Evolutionary conservation across 2,888 invertebrate species (phyloP).

Genomic region (Phalera bucephala): DNA sequence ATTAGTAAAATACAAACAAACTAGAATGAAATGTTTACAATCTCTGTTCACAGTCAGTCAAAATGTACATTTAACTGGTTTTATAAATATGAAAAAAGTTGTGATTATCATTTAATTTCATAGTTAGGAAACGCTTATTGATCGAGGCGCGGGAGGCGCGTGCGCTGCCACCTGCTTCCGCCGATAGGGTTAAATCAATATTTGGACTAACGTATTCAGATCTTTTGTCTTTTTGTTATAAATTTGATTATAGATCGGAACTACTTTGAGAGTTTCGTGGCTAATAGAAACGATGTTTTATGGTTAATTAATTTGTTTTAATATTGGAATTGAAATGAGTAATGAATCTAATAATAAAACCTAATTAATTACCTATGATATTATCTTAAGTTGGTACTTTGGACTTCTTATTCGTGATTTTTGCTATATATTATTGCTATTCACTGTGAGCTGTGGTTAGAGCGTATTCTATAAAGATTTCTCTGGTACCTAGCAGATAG

Average conservation of each 20-base stretch:
- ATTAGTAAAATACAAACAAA: too few relatives aligned
- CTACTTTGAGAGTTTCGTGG: constrained; percentile 15
- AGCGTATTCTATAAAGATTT: too few relatives aligned
- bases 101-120: constrained; percentile 83
- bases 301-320: too few relatives aligned
- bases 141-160: constrained; percentile 63
- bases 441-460: too few relatives aligned
- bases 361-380: too few relatives aligned
- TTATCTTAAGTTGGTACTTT: too few relatives aligned
- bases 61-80: constrained; percentile 72
- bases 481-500: too few relatives aligned
- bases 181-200: constrained; percentile 82
- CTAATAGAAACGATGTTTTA: neutral
- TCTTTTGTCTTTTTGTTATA: constrained; percentile 61
- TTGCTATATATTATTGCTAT: too few relatives aligned
- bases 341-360: too few relatives aligned
- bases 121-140: constrained; percentile 77
- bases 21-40: constrained; percentile 44
- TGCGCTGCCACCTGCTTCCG: constrained; percentile 78
- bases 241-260: constrained; percentile 32
- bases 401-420: too few relatives aligned
- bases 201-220: constrained; percentile 76
- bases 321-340: too few relatives aligned
- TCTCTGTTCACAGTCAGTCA: constrained; percentile 44
- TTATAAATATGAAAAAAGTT: constrained; percentile 74